These are phyloP conservation scores for Luehdorfia chinensis DNA, from an alignment of 1,140 invertebrate species.

Conservation along the genomic window DNA sequence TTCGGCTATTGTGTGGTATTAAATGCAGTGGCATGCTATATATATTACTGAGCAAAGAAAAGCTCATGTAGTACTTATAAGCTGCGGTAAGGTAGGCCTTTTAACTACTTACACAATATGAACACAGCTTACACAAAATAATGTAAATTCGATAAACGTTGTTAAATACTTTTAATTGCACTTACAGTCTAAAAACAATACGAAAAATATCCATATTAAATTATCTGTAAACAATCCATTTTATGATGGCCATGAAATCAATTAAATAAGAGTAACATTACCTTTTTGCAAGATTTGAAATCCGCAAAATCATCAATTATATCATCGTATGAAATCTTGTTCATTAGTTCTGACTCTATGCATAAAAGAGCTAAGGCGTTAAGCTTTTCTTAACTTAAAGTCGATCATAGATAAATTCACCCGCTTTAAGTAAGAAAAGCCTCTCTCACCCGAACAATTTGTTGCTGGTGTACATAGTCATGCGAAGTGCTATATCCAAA, in stretches of 20 bases:
- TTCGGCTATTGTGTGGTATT: too few species aligned
- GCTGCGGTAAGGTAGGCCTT: neutral
- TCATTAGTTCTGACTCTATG: neutral
- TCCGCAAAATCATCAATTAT: neutral
- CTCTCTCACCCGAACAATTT: neutral
- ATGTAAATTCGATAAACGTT: neutral
- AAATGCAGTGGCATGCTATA: neutral
- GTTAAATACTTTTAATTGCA: neutral
- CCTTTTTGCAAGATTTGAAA: neutral
- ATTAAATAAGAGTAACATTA: too few species aligned
- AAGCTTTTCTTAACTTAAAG: neutral
- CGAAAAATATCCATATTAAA: too few species aligned
- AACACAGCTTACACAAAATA: neutral
- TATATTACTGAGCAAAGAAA: neutral
- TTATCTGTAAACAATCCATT: too few species aligned
- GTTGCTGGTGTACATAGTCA: neutral
- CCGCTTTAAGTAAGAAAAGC: neutral
- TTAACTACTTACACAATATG: neutral
- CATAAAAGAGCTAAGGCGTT: too few species aligned
- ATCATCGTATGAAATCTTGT: neutral
- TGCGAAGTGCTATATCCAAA: neutral
- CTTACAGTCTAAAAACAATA: too few species aligned
- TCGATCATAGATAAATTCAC: neutral
- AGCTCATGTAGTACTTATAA: neutral
- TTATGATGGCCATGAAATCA: too few species aligned